Base-by-base conservation (phyloP, 2,888 invertebrate genomes). In the Amphipyra berbera region DNA sequence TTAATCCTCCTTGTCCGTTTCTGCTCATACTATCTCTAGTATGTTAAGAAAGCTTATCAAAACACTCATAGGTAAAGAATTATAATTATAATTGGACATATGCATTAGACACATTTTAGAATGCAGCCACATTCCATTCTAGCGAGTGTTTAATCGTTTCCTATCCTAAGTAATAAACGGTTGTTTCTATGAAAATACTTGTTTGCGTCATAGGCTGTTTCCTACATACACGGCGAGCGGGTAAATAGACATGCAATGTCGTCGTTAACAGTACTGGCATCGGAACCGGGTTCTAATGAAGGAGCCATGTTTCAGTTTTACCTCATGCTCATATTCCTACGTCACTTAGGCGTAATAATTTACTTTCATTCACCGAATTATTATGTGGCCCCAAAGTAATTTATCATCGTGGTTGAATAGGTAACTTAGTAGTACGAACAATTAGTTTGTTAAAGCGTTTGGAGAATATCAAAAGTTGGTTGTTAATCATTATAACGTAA, bases 221-320 rank as follows among this genome's bases (percentile, higher is more conserved):
- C 62, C 62, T 61, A 64, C 61, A 56, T 61, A 48, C 41, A 40
- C 14, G 12, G 21, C 50, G 13, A 12, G 27, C 27, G 8, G 42
- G 52, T 52, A 48, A 64, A 61, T 52, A 67, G 45, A 70, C 79
- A 78, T 75, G 78, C 78, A 63, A 78, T 77, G 45, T 44, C 27
- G 44, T 72, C 79, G 62, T 78, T 77, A 78, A 48, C 61, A 55
- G 14, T 13, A 30, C 27, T 8, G 37, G 46, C 42, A 53, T 50
- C 58, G 46, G 56, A 61, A 37, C 45, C 12, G 30, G 33, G 13
- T 30, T 46, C 55, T 57, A 67, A 68, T 59, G 35, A 55, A 61
- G 48, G 46, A 61, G 55, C 44, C 38, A 3, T 21, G 21, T 21
- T 21, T 21, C 21, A 14, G 27, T 52, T 54, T n/a, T 42, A 41